Evolutionary conservation across 2,113 vertebrate genomes (phyloP).

Genomic region (Ciconia maguari): DNA sequence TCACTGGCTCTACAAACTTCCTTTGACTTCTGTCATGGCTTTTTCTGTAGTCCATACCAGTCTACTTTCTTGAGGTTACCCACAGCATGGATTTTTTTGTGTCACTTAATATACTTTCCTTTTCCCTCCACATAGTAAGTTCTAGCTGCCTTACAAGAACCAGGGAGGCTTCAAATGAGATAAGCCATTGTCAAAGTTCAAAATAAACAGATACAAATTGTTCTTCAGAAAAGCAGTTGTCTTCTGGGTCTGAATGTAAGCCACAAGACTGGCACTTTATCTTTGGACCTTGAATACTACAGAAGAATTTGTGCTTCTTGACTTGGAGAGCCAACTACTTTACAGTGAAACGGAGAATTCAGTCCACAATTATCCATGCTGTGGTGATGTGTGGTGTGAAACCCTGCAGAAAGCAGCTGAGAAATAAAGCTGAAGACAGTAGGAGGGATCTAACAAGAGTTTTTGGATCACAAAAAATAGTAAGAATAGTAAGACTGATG

Average conservation of each 20-base stretch:
- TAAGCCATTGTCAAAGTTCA: neutral
- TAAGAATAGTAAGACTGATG: neutral
- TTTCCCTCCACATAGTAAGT: neutral
- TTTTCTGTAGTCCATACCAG: neutral
- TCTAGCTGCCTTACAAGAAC: neutral
- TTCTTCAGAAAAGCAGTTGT: neutral
- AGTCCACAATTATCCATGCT: accelerated
- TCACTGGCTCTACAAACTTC: neutral
- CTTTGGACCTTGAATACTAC: neutral
- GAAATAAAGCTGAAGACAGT: neutral
- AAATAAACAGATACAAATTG: neutral
- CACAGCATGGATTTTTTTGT: neutral
- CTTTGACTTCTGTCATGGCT: neutral
- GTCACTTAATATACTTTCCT: neutral
- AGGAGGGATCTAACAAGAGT: neutral
- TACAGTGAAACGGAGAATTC: neutral
- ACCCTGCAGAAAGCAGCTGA: neutral
- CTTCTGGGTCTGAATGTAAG: too few relatives aligned
- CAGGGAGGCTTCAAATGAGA: neutral
- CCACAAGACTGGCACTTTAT: neutral
- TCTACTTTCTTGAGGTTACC: neutral
- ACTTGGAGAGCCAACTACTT: neutral
- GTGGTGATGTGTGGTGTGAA: neutral
- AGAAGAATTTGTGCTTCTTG: neutral
- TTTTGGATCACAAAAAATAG: neutral